Evolutionary conservation across 2,797 vertebrate species (phyloP).

Genomic region (Pipistrellus kuhlii): DNA sequence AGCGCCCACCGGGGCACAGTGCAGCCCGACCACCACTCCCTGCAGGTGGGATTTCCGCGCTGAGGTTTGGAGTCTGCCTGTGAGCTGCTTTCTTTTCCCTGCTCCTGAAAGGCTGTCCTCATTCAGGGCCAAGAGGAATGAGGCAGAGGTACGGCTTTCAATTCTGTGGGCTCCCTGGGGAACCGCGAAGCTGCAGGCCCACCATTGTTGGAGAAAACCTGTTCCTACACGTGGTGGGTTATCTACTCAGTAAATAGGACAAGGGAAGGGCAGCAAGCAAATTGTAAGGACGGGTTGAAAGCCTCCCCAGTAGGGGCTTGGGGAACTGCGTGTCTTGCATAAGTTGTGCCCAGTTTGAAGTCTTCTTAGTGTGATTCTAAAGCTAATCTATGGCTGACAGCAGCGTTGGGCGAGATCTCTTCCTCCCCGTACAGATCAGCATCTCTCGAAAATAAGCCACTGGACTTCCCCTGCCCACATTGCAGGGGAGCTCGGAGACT

Average conservation of each 20-base stretch:
- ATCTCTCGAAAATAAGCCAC: constrained; percentile 62
- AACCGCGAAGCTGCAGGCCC: not conserved
- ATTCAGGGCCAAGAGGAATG: not conserved
- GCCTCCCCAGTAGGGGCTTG: no score
- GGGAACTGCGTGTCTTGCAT: constrained; percentile 36
- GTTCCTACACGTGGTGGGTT: not conserved
- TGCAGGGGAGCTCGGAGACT: constrained; percentile 46
- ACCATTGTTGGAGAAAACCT: not conserved
- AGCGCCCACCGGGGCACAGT: fast-evolving
- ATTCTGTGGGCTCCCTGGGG: not conserved
- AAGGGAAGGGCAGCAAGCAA: not conserved
- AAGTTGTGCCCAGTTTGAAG: constrained; percentile 63
- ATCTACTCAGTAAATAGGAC: not conserved
- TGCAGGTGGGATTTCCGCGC: not conserved
- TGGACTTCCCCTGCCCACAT: constrained; percentile 46
- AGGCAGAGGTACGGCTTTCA: not conserved
- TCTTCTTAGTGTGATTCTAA: constrained; percentile 63
- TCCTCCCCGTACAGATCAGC: constrained; percentile 64
- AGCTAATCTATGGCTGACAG: constrained; percentile 49
- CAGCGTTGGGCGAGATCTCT: constrained; percentile 51
- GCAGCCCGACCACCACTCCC: fast-evolving
- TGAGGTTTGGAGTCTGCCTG: not conserved
- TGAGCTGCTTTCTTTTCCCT: not conserved
- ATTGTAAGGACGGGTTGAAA: not conserved
- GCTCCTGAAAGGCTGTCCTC: not conserved